A percentile compares a stretch with the other conserved stretches of the same genome.
Evolutionary conservation across 2,888 invertebrate species (phyloP).

Genomic region (Drosophila atripex): DNA sequence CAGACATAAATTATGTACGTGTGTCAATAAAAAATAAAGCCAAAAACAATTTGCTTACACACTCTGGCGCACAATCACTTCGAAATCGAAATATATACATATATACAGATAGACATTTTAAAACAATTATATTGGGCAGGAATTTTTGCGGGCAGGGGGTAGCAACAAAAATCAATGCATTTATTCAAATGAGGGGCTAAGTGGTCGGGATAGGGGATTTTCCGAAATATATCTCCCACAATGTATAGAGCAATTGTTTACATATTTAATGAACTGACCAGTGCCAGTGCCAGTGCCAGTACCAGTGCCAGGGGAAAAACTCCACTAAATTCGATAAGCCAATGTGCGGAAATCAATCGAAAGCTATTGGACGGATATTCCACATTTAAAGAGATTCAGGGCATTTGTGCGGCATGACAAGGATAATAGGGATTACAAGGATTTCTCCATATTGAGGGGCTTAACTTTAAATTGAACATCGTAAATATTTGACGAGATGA

Average conservation of each 20-base stretch:
- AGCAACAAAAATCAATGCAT: constrained; percentile 47
- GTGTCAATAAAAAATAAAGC: constrained; percentile 44
- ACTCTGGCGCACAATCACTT: constrained; percentile 10
- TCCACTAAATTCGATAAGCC: background rate
- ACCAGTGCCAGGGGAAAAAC: constrained; percentile 12
- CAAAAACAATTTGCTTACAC: constrained; percentile 27
- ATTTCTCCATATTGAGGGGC: background rate
- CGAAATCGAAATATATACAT: constrained; percentile 9
- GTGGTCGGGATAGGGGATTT: constrained; percentile 19
- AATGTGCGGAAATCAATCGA: constrained; percentile 22
- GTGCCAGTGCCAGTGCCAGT: constrained; percentile 38
- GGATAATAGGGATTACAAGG: background rate
- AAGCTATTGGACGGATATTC: background rate
- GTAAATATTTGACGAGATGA: background rate
- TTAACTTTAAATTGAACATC: background rate
- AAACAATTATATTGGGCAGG: constrained; percentile 61
- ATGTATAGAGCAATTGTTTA: constrained; percentile 37
- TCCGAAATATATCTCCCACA: constrained; percentile 35
- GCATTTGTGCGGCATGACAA: background rate
- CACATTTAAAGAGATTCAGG: constrained; percentile 1
- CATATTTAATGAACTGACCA: constrained; percentile 56
- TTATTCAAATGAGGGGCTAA: constrained; percentile 41
- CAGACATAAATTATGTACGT: constrained; percentile 55
- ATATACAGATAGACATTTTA: constrained; percentile 53
- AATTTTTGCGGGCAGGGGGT: constrained; percentile 22